phyloP scores from a whole-genome alignment of 2,113 vertebrate genomes.

The Sebastes fasciatus region DNA sequence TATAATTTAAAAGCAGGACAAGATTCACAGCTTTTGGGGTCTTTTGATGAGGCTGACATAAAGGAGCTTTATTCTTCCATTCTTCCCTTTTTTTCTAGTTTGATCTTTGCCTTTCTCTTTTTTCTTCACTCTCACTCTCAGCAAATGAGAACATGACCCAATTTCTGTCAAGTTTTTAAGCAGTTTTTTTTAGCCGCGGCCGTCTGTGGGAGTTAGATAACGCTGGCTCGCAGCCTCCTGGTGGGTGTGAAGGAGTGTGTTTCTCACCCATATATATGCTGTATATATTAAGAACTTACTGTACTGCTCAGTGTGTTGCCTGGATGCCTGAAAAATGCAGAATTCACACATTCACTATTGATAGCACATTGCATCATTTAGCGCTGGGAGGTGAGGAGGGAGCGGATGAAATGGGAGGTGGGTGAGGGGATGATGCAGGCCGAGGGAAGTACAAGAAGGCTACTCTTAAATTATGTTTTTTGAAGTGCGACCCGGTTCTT shows the following conservation, averaged over 20 bases:
- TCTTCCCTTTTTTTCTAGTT: not conserved
- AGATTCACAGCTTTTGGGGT: not conserved
- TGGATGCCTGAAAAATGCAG: constrained; percentile 23
- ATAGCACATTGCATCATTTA: constrained; percentile 51
- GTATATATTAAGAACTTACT: not conserved
- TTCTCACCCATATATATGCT: not conserved
- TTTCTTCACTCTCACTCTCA: not conserved
- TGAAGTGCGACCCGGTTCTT: constrained; percentile 31
- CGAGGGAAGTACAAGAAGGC: not conserved
- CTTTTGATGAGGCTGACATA: constrained; percentile 13
- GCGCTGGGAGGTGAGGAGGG: constrained; percentile 1
- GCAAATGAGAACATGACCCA: constrained; percentile 49
- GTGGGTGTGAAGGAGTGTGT: not conserved
- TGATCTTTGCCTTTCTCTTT: constrained; percentile 28
- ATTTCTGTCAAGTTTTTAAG: constrained; percentile 33
- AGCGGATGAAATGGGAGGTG: constrained; percentile 12
- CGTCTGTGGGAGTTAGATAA: constrained; percentile 47
- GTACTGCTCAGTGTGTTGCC: not conserved
- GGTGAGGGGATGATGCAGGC: not conserved
- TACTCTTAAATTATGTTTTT: constrained; percentile 27
- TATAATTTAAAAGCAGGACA: not conserved
- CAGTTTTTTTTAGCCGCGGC: not conserved
- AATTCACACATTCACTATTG: constrained; percentile 51
- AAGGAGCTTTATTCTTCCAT: not conserved
- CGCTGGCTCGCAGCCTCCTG: constrained; percentile 1